Base-by-base conservation (phyloP, 2,797 vertebrate species). In the Ctenochaetus hawaiiensis region DNA sequence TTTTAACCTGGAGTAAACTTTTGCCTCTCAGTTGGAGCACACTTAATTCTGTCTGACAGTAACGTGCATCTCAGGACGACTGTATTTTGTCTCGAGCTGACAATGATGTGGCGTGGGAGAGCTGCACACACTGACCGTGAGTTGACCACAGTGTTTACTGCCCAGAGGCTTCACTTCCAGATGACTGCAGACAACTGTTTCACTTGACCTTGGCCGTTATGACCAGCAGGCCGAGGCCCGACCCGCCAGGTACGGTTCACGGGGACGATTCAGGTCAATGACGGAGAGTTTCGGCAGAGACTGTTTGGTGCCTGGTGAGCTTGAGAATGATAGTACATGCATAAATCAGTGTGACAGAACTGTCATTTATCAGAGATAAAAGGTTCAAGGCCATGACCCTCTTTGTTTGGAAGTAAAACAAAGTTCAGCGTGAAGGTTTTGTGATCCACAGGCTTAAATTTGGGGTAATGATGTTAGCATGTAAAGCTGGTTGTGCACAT, bases 171-270 rank as follows among this genome's bases (percentile, higher is more conserved):
- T 68, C 78, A 67, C 78, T 87, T 92, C 80, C 80, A 90, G 82
- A 91, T 87, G 85, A 87, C 65, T 73, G 81, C 77, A 83, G 81
- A 89, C 85, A 84, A 86, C 78, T 80, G 80, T 80, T 85, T 83
- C 72, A 80, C 72, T 89, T 91, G 84, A 90, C 84, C 82, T 85
- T 84, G 85, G 64, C 69, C 37, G 43, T 64, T 77, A 48, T 0
- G 70, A 81, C 77, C 62, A 54, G 68, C 66, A 61, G 79, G 65
- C 69, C n/a, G 5, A 53, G 73, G 51, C 70, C 65, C 68, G 85
- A 84, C 81, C 84, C 53, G 65, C 65, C 80, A 80, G 82, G 63
- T 75, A 54, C 1, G 66, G 85, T 82, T 89, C 81, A 82, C 56
- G 0, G 77, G 71, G 70, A 80, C 17, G 13, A 37, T 72, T 78